Percentiles rank a stretch among this genome's conserved stretches.
Conservation (phyloP, 1,140 invertebrate species). For the Colletes latitarsis region DNA sequence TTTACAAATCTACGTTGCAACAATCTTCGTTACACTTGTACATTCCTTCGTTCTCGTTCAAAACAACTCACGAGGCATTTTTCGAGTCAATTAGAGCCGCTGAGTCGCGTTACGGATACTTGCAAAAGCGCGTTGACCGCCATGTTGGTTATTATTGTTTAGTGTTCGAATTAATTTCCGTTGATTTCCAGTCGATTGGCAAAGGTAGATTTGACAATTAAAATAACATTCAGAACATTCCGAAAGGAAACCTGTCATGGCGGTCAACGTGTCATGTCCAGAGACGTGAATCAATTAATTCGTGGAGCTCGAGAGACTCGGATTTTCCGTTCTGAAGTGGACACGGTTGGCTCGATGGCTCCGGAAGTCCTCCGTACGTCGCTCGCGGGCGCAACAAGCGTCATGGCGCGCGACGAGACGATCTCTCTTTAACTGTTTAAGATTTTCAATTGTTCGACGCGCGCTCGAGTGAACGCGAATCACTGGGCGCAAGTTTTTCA, state of each 20-base stretch:
- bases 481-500: not conserved
- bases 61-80: not conserved
- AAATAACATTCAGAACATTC: too few species aligned
- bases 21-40: constrained; percentile 5
- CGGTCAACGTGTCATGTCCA: too few species aligned
- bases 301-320: too few species aligned
- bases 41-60: constrained; percentile 15
- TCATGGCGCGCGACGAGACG: constrained; percentile 7
- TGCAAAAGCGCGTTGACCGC: too few species aligned
- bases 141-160: too few species aligned
- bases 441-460: not conserved
- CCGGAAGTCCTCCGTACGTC: not conserved
- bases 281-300: too few species aligned
- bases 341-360: too few species aligned
- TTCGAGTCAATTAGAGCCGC: constrained; percentile 11
- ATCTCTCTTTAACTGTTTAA: not conserved
- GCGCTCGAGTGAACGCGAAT: not conserved
- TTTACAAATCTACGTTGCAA: not conserved
- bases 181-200: too few species aligned
- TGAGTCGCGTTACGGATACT: too few species aligned
- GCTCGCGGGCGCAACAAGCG: not conserved
- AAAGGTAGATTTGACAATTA: too few species aligned
- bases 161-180: too few species aligned
- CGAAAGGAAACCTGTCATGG: not conserved
- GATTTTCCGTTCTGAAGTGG: too few species aligned